A percentile compares a stretch with the other conserved stretches of the same genome.
Conservation (phyloP, 1,140 invertebrate species). For the Lineus longissimus region DNA sequence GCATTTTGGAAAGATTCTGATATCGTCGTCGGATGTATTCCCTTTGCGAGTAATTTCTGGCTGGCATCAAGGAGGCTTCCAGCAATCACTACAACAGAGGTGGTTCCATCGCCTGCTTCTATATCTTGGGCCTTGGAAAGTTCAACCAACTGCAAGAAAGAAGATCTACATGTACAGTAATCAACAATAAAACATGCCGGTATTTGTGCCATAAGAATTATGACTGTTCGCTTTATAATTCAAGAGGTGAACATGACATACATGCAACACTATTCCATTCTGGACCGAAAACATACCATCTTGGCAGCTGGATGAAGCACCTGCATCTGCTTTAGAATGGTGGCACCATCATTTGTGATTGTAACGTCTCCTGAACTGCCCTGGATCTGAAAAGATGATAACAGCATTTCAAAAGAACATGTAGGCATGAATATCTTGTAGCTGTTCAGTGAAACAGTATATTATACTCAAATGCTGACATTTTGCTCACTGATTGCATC, state of each 20-base stretch:
- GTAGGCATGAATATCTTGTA: not conserved
- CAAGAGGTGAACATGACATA: no score
- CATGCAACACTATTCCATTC: no score
- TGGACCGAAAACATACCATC: no score
- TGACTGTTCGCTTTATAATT: no score
- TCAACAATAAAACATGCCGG: no score
- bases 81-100: conserved; percentile 93
- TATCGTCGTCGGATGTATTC: conserved; percentile 96
- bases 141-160: conserved; percentile 78
- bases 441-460: not conserved
- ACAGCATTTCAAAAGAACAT: conserved; percentile 26
- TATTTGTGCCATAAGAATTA: no score
- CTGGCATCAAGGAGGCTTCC: conserved; percentile 93
- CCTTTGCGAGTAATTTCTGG: conserved; percentile 85
- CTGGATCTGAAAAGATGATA: conserved; percentile 74
- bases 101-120: conserved; percentile 99
- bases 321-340: conserved; percentile 98
- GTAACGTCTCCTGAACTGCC: conserved; percentile 95
- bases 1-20: conserved; percentile 95
- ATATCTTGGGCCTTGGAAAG: conserved; percentile 97
- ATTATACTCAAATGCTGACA: not conserved
- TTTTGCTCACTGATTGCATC: no score
- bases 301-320: conserved; percentile 98
- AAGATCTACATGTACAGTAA: no score
- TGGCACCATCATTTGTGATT: conserved; percentile 99